A percentile compares a stretch with the other conserved stretches of the same genome.
phyloP scores from a whole-genome alignment of 2,888 invertebrate species.

The Oligia fasciuncula region DNA sequence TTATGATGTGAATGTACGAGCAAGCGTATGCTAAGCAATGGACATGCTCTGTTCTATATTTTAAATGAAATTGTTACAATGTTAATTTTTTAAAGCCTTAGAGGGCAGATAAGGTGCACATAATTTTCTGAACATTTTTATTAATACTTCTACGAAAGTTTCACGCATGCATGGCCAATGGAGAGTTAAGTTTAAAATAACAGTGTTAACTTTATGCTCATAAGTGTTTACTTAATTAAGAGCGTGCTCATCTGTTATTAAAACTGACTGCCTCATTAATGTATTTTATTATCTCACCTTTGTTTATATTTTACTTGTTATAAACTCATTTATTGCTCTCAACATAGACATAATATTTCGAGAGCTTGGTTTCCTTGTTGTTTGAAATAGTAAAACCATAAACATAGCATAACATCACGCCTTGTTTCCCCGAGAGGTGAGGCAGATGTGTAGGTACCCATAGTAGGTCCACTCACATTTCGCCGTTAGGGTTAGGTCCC shows the following conservation, averaged over 20 bases:
- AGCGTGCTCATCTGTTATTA: constrained; percentile 38
- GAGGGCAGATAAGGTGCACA: no score
- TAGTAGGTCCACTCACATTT: not conserved
- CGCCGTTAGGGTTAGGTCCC: not conserved
- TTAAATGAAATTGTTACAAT: not conserved
- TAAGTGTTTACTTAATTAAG: constrained; percentile 56
- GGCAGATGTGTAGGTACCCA: not conserved
- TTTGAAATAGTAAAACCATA: not conserved
- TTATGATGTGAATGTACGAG: constrained; percentile 19
- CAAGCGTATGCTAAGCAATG: constrained; percentile 12
- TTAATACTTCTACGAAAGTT: not conserved
- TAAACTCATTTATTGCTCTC: constrained; percentile 40
- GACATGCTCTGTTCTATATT: not conserved
- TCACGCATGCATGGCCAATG: not conserved
- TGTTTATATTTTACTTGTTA: constrained; percentile 33
- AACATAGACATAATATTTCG: constrained; percentile 4
- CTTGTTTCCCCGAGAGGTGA: not conserved
- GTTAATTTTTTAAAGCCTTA: not conserved
- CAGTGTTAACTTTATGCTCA: constrained; percentile 24
- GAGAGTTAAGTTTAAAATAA: constrained; percentile 16
- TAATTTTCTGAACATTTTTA: not conserved
- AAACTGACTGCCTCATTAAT: constrained; percentile 51
- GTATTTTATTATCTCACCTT: constrained; percentile 54
- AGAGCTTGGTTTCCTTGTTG: not conserved
- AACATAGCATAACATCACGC: not conserved